phyloP scores from a whole-genome alignment of 2,113 vertebrate species.

The Chaetorhynchus papuensis region DNA sequence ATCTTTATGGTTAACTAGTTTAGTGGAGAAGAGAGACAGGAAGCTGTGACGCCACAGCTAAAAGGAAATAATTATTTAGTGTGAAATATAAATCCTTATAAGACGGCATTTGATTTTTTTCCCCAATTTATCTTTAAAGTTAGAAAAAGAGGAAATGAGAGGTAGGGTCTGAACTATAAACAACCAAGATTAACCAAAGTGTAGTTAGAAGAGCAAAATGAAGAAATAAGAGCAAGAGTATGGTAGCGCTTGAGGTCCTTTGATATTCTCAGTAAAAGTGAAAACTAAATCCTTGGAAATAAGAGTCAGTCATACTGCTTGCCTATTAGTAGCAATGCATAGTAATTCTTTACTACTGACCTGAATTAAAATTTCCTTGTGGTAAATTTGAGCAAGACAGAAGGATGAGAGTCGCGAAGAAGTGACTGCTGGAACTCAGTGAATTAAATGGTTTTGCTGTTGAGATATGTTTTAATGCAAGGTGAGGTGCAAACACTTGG shows the following conservation, averaged over 20 bases:
- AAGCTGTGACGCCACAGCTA: neutral
- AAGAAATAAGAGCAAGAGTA: neutral
- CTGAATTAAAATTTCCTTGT: neutral
- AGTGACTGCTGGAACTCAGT: neutral
- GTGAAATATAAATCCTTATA: neutral
- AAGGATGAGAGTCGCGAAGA: rapidly evolving
- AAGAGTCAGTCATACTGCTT: neutral
- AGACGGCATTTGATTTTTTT: neutral
- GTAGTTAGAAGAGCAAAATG: neutral
- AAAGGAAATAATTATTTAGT: neutral
- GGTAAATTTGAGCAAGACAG: neutral
- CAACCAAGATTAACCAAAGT: neutral
- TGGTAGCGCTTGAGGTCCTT: neutral
- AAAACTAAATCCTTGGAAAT: neutral
- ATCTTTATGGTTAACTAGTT: neutral
- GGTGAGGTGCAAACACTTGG: neutral
- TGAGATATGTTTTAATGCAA: neutral
- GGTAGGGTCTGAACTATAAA: neutral
- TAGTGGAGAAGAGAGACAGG: neutral
- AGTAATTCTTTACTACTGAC: neutral
- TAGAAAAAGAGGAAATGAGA: neutral
- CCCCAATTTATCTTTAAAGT: neutral
- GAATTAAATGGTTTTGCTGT: no score
- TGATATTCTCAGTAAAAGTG: neutral
- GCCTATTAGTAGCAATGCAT: neutral